Base-by-base conservation (phyloP, 2,113 vertebrate species). In the Epinephelus fuscoguttatus region DNA sequence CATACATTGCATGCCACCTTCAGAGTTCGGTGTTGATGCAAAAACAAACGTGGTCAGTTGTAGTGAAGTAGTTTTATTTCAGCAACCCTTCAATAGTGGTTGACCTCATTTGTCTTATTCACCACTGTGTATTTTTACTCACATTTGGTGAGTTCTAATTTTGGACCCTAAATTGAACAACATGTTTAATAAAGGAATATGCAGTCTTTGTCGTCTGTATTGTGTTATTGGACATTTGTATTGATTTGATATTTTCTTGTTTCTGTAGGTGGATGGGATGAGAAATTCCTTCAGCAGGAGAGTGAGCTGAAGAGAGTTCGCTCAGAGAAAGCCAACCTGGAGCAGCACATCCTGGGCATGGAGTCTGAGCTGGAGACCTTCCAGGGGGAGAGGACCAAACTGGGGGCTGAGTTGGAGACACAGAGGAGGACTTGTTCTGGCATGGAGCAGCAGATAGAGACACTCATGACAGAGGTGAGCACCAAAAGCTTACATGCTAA, bases 381-480 rank as follows among this genome's bases (percentile, higher is more conserved):
- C 73, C 96, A 96, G 67, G 87, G 80, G 59, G 94, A 96, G 75
- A 95, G 88, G 69, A 78, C 89, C 25, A 91, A 33, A 27, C 94
- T 97, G 78, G 94, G 92, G 84, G 88, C 75, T 45, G 95, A 97
- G 60, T 89, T 82, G 17, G 96, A 97, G 85, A 90, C 74, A 25
- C 94, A 94, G 66, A 87, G 88, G 86, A 94, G 86, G 83, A 85
- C 75, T 21, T 90, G 95, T 78, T 87, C 89, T 30, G 70, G 73
- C 72, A 90, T 97, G 84, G 94, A 96, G 84, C 94, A 96, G 77
- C 94, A 95, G n/a, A 94, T 98, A 52, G 84, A 91, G 60, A 81
- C 82, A 8, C 83, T 95, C 30, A 84, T 40, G 15, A 70, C 84
- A 55, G 96, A 98, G 89, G 93, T 94, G 27, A 90, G 81, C 4